Conservation (phyloP, 1,140 invertebrate species). For the Trichomalopsis sarcophagae region DNA sequence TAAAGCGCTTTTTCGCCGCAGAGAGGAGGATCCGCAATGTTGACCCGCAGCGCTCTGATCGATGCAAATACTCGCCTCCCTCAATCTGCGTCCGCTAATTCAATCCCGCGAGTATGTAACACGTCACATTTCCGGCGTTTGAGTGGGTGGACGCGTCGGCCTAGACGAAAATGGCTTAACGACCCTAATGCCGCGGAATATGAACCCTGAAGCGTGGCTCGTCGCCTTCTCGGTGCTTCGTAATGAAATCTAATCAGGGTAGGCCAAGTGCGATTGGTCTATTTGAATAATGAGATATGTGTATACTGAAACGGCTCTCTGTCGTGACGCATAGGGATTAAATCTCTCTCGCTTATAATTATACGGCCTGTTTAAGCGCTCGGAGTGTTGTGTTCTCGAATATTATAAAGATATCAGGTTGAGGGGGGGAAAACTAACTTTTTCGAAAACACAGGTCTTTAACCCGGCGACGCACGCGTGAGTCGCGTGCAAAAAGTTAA, state of each 20-base stretch:
- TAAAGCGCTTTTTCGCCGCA: neutral
- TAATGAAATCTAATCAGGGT: neutral
- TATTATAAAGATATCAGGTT: slow-evolving; percentile 9
- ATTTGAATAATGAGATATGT: no score
- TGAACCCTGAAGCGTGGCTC: slow-evolving; percentile 11
- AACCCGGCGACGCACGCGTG: neutral
- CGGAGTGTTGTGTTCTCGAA: neutral
- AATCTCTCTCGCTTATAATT: no score
- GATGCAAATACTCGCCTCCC: slow-evolving; percentile 28
- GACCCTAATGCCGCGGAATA: slow-evolving; percentile 52
- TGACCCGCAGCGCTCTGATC: no score
- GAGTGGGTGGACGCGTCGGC: slow-evolving; percentile 50
- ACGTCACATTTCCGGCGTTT: slow-evolving; percentile 57
- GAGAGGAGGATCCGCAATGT: no score
- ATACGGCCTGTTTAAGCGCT: neutral
- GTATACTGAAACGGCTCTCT: no score
- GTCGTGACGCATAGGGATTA: no score
- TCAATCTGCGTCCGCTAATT: slow-evolving; percentile 57
- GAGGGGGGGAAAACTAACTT: neutral
- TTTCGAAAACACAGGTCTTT: neutral
- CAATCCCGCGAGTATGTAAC: slow-evolving; percentile 48
- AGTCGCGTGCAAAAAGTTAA: slow-evolving; percentile 29
- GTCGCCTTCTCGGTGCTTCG: neutral
- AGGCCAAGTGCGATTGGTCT: neutral
- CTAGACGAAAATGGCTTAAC: slow-evolving; percentile 51